These are phyloP conservation scores for Panagrolaimus sp. DNA, from an alignment of 1,140 invertebrate genomes.

Conservation along the genomic window DNA sequence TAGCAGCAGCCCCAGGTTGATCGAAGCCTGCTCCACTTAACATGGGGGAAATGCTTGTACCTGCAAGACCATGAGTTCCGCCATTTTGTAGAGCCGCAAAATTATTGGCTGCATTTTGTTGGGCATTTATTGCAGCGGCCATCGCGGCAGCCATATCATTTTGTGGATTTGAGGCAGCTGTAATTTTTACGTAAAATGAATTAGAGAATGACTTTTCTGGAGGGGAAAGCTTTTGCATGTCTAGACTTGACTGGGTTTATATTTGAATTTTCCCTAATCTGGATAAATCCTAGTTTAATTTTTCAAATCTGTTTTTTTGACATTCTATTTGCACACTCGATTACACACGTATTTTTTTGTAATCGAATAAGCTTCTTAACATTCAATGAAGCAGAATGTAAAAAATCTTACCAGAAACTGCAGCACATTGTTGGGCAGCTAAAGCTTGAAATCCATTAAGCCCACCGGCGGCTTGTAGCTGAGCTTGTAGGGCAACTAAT, in stretches of 20 bases:
- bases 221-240: too few species aligned
- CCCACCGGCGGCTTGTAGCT: not conserved
- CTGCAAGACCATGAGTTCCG: not conserved
- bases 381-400: too few species aligned
- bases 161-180: not conserved
- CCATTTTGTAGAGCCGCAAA: not conserved
- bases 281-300: too few species aligned
- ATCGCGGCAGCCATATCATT: slow-evolving; percentile 17
- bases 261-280: too few species aligned
- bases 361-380: too few species aligned
- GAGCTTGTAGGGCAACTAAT: not conserved
- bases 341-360: too few species aligned
- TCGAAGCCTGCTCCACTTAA: not conserved
- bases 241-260: too few species aligned
- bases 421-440: not conserved
- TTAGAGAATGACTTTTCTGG: too few species aligned
- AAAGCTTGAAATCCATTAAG: not conserved
- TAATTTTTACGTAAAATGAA: too few species aligned
- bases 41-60: not conserved
- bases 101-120: not conserved
- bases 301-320: too few species aligned
- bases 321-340: too few species aligned
- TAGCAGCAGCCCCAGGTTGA: slow-evolving; percentile 2
- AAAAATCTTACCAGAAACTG: not conserved
- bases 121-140: not conserved